Evolutionary conservation across 2,113 vertebrate species (phyloP).

Genomic region (Poicephalus gulielmi): DNA sequence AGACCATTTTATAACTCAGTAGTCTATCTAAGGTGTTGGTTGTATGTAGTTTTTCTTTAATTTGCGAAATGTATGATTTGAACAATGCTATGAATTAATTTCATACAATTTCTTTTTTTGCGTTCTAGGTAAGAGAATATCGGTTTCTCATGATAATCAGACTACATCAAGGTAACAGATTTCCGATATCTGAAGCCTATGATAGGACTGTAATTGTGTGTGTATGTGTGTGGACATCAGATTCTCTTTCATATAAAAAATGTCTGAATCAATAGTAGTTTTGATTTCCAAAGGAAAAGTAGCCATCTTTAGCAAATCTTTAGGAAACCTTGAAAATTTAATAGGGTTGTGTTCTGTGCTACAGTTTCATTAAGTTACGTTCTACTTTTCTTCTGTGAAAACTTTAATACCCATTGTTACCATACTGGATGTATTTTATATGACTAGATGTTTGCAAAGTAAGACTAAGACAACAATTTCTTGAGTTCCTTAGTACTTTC

Average conservation of each 20-base stretch:
- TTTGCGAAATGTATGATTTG: neutral
- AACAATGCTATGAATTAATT: neutral
- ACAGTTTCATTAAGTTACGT: neutral
- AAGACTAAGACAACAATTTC: neutral
- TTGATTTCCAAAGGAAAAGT: neutral
- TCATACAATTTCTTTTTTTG: conserved; percentile 39
- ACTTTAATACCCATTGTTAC: neutral
- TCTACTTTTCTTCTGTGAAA: neutral
- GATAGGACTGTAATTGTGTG: neutral
- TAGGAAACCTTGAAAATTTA: neutral
- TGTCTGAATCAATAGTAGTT: neutral
- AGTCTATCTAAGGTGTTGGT: neutral
- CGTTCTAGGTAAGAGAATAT: conserved; percentile 79
- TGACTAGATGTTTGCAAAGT: neutral
- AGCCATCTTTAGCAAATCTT: neutral
- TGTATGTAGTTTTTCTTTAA: neutral
- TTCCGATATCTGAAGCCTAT: neutral
- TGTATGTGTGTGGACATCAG: neutral
- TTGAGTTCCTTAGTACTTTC: neutral
- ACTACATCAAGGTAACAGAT: conserved; percentile 72
- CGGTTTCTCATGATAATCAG: conserved; percentile 56
- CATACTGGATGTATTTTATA: neutral
- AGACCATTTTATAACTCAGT: neutral
- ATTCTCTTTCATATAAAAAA: neutral
- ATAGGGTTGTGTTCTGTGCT: neutral